Evolutionary conservation across 30 jellyfish, hydroid and myxozoan genomes (phyloP), one percentile per base, ranked within the genome.

Genomic region (Clytia hemisphaerica): DNA sequence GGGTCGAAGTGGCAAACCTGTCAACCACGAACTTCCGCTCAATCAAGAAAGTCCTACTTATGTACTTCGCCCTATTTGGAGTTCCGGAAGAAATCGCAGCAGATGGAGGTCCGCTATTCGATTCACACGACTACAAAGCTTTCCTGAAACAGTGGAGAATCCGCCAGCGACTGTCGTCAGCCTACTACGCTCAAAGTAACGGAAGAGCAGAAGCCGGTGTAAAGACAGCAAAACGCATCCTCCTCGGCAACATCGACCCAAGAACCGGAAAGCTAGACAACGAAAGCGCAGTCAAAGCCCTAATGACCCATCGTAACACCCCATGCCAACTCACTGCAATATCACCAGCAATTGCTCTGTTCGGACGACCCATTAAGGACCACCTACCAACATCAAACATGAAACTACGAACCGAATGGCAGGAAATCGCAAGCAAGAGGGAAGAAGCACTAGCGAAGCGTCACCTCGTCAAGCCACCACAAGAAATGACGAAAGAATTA

Each of bases 1-100:
- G 82, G 82, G 28, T 70, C 16, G 82, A 70, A 46, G 77, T 70
- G 2, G 82, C 79, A 22, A 70, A 31, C 65, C 77, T 70, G 66
- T 46, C 77, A 1, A 45, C 24, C 73, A 16, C 82, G 18, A 46
- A 24, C 34, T 70, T 70, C 45, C 4, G 3, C 3, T n/a, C 58
- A 4, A 28, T 61, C 16, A 3, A 12, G 7, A 61, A 28, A 64
- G 22, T 29, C 30, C 63, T 61, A 36, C 27, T 61, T 19, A 7
- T 3, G 71, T 61, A 29, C 4, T 61, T 61, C 27, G 16, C 16
- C 12, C 2, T 37, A 7, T 61, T 4, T 33, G 6, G 70, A 2
- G 70, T 57, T 40, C 70, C 45, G 28, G 45, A n/a, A 57, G 70
- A 57, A 57, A 25, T 57, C 3, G 45, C 70, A 12, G 54, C 54